Conservation (phyloP, 2,888 invertebrate species). For the Eupithecia pulchellata region DNA sequence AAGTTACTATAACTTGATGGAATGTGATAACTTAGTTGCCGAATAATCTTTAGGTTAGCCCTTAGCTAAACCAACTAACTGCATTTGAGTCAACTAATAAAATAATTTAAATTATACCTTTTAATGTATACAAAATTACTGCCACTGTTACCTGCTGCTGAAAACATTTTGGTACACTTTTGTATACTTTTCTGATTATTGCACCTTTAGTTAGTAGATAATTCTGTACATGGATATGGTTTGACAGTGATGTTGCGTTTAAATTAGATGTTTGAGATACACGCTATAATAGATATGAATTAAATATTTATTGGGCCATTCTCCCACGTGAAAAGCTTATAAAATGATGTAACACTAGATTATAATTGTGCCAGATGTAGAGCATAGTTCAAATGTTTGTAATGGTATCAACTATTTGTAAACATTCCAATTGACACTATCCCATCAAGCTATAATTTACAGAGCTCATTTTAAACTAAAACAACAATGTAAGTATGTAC, state of each 20-base stretch:
- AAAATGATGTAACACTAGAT: not conserved
- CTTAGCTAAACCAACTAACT: conserved; percentile 45
- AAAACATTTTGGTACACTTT: conserved; percentile 7
- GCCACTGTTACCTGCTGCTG: conserved; percentile 13
- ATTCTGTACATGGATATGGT: not conserved
- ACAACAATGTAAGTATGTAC: not conserved
- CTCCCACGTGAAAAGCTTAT: not conserved
- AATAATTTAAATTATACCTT: conserved; percentile 28
- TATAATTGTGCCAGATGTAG: not conserved
- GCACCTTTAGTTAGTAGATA: conserved; percentile 19
- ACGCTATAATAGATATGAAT: conserved; percentile 24
- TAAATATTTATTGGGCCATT: conserved; percentile 21
- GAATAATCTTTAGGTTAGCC: conserved; percentile 45
- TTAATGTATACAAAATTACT: no score
- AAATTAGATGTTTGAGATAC: conserved; percentile 28
- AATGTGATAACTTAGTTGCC: conserved; percentile 50
- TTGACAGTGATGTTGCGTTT: conserved; percentile 26
- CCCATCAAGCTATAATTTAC: not conserved
- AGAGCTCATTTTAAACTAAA: not conserved
- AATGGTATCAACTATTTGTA: not conserved
- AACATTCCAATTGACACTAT: conserved; percentile 8
- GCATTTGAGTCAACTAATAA: conserved; percentile 41
- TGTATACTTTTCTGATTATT: conserved; percentile 18
- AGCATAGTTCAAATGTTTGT: conserved; percentile 5
- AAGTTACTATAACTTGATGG: conserved; percentile 45